Evolutionary conservation across 2,888 invertebrate genomes (phyloP), one percentile per base, ranked within the genome.

Genomic region (Gnatocerus cornutus): DNA sequence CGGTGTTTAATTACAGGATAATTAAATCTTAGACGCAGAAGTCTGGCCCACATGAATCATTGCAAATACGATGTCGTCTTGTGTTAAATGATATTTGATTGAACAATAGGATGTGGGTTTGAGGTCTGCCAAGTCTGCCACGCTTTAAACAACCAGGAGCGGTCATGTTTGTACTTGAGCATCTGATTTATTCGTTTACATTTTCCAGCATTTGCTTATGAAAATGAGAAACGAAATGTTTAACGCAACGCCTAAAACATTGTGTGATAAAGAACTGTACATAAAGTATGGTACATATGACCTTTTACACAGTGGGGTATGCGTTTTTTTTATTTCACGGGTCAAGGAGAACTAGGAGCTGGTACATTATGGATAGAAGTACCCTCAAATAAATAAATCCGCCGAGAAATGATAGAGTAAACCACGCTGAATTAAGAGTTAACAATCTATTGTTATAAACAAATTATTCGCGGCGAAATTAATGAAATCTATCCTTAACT

Each of bases 81-180:
- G 53, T 66, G 53, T 70, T 66, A 67, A 70, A 55, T 56, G 43
- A 39, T 64, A 52, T 56, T 69, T 55, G 52, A 66, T 66, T 66
- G 41, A 70, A 70, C 69, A 70, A 70, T 70, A 62, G 66, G 52
- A 53, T 50, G 69, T 70, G 50, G 69, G 69, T 53, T 61, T 63
- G 46, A 56, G 64, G 45, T 62, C 50, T 62, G 50, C 50, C 50
- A 50, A 50, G 48, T 66, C 56, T 66, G 58, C 48, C 65, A 64
- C 55, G 64, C 55, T 65, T 65, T 65, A 43, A 53, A 64, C 64
- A 61, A 50, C 52, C 63, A 53, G 63, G 53, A 63, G 63, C 63
- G 61, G 61, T 61, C 61, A 27, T 37, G 50, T 33, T 46, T 46
- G 16, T 59, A 48, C 59, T 46, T 46, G 33, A 45, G 29, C 43